A percentile compares a stretch with the other conserved stretches of the same genome.
Conservation (phyloP, 2,113 vertebrate genomes). For the Probosciger aterrimus region DNA sequence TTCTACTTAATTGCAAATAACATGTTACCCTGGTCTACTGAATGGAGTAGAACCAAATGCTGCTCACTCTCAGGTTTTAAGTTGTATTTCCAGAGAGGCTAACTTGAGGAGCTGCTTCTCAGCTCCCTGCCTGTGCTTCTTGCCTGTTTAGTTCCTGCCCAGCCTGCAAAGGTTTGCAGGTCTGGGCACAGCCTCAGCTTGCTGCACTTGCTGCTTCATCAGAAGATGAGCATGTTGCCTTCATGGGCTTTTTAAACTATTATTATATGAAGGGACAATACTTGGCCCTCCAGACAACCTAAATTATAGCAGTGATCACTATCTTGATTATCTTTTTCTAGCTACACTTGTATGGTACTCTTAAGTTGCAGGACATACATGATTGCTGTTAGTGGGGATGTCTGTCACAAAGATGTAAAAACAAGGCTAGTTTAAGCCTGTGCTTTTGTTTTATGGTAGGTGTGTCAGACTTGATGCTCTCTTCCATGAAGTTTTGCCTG, state of each 20-base stretch:
- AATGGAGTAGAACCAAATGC: neutral
- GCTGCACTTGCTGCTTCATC: neutral
- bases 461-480: neutral
- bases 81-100: neutral
- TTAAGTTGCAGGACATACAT: neutral
- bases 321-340: neutral
- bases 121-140: neutral
- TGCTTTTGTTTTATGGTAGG: neutral
- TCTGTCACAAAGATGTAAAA: neutral
- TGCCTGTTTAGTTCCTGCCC: neutral
- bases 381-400: neutral
- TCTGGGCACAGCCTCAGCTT: neutral
- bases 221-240: neutral
- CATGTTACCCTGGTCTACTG: neutral
- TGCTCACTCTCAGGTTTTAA: neutral
- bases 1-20: neutral
- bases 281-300: neutral
- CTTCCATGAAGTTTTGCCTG: neutral
- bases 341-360: neutral
- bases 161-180: neutral
- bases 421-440: neutral
- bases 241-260: neutral
- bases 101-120: neutral
- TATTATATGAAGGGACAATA: neutral
- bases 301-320: neutral